These are phyloP conservation scores for Aphidius colemani DNA, from an alignment of 2,888 invertebrate species.

Conservation along the genomic window DNA sequence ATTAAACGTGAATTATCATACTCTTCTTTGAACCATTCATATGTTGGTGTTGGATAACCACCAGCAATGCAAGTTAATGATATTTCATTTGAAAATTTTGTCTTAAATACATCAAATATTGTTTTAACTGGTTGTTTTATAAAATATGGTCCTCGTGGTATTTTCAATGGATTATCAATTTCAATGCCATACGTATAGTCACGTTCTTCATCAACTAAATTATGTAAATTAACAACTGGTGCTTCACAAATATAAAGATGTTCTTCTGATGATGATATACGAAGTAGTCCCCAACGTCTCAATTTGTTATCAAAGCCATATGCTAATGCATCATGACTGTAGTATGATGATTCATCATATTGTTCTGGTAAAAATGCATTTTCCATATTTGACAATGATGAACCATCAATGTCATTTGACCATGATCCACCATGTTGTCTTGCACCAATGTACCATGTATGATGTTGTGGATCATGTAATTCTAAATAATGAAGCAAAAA, in stretches of 20 bases:
- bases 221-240: slow-evolving; percentile 72
- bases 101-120: slow-evolving; percentile 80
- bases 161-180: slow-evolving; percentile 76
- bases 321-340: slow-evolving; percentile 73
- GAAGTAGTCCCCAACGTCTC: slow-evolving; percentile 84
- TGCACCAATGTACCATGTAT: slow-evolving; percentile 85
- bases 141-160: slow-evolving; percentile 89
- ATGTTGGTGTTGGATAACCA: slow-evolving; percentile 87
- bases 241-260: slow-evolving; percentile 89
- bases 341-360: slow-evolving; percentile 58
- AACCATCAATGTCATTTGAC: slow-evolving; percentile 83
- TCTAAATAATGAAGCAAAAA: slow-evolving; percentile 84
- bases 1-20: slow-evolving; percentile 79
- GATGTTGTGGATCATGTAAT: slow-evolving; percentile 81
- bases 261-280: slow-evolving; percentile 77
- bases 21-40: slow-evolving; percentile 88
- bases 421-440: slow-evolving; percentile 78
- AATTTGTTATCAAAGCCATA: slow-evolving; percentile 68
- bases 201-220: slow-evolving; percentile 74
- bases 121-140: slow-evolving; percentile 81
- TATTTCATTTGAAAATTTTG: slow-evolving; percentile 74
- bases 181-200: slow-evolving; percentile 86
- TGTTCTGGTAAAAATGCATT: slow-evolving; percentile 79
- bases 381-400: slow-evolving; percentile 77
- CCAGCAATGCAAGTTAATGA: slow-evolving; percentile 80